These are phyloP conservation scores for Scopus umbretta DNA, from an alignment of 2,113 vertebrate genomes.

Conservation along the genomic window DNA sequence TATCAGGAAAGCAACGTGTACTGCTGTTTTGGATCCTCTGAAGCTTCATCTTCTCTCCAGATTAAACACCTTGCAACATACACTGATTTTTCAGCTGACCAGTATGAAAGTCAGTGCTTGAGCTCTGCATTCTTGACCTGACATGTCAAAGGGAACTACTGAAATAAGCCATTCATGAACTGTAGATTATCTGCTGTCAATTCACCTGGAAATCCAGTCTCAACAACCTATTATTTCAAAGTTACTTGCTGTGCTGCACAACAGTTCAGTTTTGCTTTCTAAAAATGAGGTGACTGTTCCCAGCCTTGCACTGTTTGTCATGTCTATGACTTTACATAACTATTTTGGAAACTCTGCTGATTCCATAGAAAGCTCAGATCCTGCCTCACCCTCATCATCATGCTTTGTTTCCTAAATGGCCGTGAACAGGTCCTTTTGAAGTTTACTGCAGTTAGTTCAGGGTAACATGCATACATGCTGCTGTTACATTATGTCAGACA, in stretches of 20 bases:
- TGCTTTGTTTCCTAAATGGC: not conserved
- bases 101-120: not conserved
- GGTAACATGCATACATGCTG: not conserved
- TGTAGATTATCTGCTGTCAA: not conserved
- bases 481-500: not conserved
- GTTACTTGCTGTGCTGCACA: not conserved
- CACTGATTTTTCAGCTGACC: not conserved
- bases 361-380: not conserved
- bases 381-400: not conserved
- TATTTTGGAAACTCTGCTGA: not conserved
- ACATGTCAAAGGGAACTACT: not conserved
- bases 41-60: not conserved
- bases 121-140: not conserved
- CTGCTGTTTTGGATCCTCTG: not conserved
- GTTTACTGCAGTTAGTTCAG: not conserved
- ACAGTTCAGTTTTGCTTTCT: not conserved
- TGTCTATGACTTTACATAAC: not conserved
- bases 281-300: not conserved
- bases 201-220: not conserved
- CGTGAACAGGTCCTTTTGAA: not conserved
- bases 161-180: not conserved
- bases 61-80: not conserved
- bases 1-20: not conserved
- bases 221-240: not conserved
- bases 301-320: not conserved